Base-by-base conservation (phyloP, 64 coral and sea anemone genomes). In the Actinia tenebrosa region DNA sequence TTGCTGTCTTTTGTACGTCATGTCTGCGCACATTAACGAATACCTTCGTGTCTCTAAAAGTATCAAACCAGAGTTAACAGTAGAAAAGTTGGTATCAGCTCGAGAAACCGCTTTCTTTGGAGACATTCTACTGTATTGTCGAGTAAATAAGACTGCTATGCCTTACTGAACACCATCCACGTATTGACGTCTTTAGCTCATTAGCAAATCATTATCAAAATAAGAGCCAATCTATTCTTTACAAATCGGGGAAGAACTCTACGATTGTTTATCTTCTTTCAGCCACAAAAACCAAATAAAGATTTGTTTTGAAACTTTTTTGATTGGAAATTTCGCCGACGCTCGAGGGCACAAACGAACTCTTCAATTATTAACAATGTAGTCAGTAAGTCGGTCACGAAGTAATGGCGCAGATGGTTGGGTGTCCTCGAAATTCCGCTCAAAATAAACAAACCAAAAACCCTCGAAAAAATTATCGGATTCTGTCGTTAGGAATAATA, bases 221-320 rank as follows among this genome's bases (percentile, higher is more conserved):
- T 7, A n/a, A 23, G 63, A n/a, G 10, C 63, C n/a, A 66, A 66
- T n/a, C n/a, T 66, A 20, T 23, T 20, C 63, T 23, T 66, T 66
- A 66, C 63, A 66, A 66, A 66, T 27, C 69, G 22, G n/a, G 3
- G 3, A 23, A 7, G 69, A 30, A 75, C 69, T 42, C 69, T 75
- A 26, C 42, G 11, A 1, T 75, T 75, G 69, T 30, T 75, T 75
- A 15, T 75, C 11, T 42, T 30, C 69, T 37, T 14, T 13, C 9
- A 75, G 69, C 69, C 69, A 42, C n/a, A 14, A 11, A 75, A 30
- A 42, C 69, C 69, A 13, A 75, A 75, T 26, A 4, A 42, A 13
- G 69, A 75, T 75, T 75, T 75, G 23, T 75, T 75, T 75, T 42
- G 9, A 75, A 75, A 75, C 26, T 75, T 75, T 66, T 66, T 66